Conservation (phyloP, 2,888 invertebrate species). For the Lasioglossum lativentre region DNA sequence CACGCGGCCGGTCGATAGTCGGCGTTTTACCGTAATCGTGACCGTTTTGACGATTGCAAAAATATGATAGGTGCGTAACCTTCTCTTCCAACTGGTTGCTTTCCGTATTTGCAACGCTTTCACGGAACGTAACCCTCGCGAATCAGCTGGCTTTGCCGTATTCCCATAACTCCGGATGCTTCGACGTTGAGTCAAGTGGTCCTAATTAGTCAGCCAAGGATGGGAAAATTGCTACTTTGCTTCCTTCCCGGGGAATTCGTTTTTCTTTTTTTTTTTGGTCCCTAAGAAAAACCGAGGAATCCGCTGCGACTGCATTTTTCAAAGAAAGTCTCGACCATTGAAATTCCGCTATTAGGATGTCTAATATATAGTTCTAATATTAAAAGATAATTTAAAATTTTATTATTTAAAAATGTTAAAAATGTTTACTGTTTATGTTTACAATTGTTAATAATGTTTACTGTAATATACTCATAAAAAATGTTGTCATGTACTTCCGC, state of each 20-base stretch:
- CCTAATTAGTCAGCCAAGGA: conserved; percentile 17
- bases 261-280: neutral
- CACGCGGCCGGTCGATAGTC: neutral
- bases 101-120: conserved; percentile 34
- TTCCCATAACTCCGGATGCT: conserved; percentile 8
- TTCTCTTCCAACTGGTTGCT: conserved; percentile 1
- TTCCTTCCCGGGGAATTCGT: neutral
- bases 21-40: neutral
- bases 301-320: neutral
- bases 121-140: conserved; percentile 12
- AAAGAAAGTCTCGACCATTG: too few relatives aligned
- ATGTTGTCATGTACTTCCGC: too few relatives aligned
- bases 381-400: too few relatives aligned
- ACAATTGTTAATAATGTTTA: too few relatives aligned
- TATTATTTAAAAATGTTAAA: too few relatives aligned
- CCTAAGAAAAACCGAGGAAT: neutral
- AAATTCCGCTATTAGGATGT: too few relatives aligned
- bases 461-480: too few relatives aligned
- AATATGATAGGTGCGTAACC: conserved; percentile 3
- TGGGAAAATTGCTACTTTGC: conserved; percentile 18
- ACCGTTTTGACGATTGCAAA: conserved; percentile 15
- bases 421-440: too few relatives aligned
- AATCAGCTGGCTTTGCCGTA: conserved; percentile 12
- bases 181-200: conserved; percentile 6
- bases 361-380: too few relatives aligned